Conservation (phyloP, 1,140 invertebrate genomes). For the Doryteuthis pealeii region DNA sequence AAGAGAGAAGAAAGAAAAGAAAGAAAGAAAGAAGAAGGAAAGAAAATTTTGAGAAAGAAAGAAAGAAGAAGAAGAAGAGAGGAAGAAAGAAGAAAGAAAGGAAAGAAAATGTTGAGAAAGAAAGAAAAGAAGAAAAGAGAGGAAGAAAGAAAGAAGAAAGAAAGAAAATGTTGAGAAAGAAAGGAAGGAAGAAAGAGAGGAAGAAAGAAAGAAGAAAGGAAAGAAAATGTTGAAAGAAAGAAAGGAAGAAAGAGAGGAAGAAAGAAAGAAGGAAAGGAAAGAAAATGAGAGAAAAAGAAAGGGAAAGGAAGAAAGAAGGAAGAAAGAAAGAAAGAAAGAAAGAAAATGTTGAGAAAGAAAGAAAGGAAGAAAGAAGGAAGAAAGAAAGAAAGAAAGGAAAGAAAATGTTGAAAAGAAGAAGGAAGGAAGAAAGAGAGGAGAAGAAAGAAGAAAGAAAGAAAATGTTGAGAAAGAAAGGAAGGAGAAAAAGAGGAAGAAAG, state of each 20-base stretch:
- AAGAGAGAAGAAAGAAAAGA: background rate
- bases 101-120: background rate
- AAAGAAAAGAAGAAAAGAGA: background rate
- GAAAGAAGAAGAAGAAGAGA: background rate
- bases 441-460: background rate
- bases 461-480: background rate
- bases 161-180: background rate
- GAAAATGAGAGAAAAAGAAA: no score
- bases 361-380: no score
- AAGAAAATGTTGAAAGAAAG: background rate
- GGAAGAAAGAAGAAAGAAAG: background rate
- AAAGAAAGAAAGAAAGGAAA: no score
- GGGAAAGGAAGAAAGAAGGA: no score
- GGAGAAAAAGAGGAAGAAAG: background rate
- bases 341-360: no score
- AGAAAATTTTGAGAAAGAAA: background rate
- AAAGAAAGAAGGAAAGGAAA: background rate
- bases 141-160: background rate
- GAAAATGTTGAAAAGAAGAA: background rate
- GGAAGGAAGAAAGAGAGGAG: background rate
- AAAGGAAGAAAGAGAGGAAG: background rate
- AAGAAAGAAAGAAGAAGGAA: background rate
- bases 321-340: no score
- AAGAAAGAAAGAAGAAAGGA: background rate
- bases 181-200: background rate